These are phyloP conservation scores for Astur gentilis DNA, from an alignment of 2,113 vertebrate species.

Conservation along the genomic window DNA sequence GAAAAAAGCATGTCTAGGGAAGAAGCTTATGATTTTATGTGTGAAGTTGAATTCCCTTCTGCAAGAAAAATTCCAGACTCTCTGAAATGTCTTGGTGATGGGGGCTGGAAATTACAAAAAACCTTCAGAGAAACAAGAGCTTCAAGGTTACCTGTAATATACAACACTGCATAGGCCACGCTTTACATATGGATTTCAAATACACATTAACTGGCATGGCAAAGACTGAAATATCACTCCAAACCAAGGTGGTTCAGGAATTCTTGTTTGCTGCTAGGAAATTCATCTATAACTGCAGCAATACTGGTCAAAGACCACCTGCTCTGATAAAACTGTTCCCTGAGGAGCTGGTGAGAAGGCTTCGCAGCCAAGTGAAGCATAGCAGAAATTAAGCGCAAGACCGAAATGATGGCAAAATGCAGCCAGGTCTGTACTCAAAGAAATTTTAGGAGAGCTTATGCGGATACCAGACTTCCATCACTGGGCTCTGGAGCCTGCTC, in stretches of 20 bases:
- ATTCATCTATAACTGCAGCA: not conserved
- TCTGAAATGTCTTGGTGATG: not conserved
- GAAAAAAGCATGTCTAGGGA: not conserved
- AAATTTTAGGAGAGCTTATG: not conserved
- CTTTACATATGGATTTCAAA: accelerated
- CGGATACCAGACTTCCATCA: not conserved
- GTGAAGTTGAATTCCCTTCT: not conserved
- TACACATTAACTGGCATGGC: not conserved
- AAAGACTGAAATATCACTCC: not conserved
- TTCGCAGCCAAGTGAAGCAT: not conserved
- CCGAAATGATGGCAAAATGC: not conserved
- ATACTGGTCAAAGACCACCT: not conserved
- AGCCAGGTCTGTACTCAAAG: not conserved
- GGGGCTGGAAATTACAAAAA: not conserved
- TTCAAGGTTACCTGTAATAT: not conserved
- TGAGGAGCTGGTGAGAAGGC: not conserved
- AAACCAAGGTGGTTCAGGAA: not conserved
- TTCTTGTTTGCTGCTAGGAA: not conserved
- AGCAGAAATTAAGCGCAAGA: not conserved
- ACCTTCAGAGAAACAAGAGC: not conserved
- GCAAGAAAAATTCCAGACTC: not conserved
- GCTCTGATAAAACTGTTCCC: not conserved
- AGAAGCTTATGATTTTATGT: not conserved
- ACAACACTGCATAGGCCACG: not conserved
- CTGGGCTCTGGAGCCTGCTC: not conserved